These are phyloP conservation scores for Diaprepes abbreviatus DNA, from an alignment of 2,888 invertebrate genomes.

Conservation along the genomic window DNA sequence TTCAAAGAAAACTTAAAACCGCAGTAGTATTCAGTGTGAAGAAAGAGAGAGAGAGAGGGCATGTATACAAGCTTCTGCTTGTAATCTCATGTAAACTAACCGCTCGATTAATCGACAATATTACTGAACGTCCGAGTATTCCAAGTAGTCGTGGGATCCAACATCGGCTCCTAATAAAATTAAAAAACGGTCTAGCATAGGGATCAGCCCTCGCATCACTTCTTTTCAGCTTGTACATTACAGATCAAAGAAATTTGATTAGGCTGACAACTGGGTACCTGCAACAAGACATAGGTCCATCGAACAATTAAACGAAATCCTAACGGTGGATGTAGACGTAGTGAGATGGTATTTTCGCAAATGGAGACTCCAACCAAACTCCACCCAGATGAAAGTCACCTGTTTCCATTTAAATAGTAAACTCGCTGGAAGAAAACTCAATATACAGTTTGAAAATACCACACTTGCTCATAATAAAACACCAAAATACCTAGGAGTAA, in stretches of 20 bases:
- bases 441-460: no score
- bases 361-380: conserved; percentile 40
- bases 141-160: not conserved
- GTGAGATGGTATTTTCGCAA: conserved; percentile 35
- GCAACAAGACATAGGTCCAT: conserved; percentile 22
- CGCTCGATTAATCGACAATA: no score
- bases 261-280: conserved; percentile 37
- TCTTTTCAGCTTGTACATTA: conserved; percentile 42
- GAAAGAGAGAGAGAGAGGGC: conserved; percentile 45
- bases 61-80: no score
- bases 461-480: no score
- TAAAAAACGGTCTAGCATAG: conserved; percentile 35
- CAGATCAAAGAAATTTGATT: conserved; percentile 45
- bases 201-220: conserved; percentile 25
- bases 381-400: conserved; percentile 29
- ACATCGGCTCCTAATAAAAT: conserved; percentile 22
- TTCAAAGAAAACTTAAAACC: no score
- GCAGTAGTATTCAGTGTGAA: no score
- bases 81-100: no score
- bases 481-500: no score
- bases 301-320: conserved; percentile 22
- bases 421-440: conserved; percentile 15
- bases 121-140: conserved; percentile 37
- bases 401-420: conserved; percentile 37
- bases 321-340: conserved; percentile 22